Evolutionary conservation across 1,140 invertebrate species (phyloP), one percentile per base, ranked within the genome.

Genomic region (Arctopsyche grandis): DNA sequence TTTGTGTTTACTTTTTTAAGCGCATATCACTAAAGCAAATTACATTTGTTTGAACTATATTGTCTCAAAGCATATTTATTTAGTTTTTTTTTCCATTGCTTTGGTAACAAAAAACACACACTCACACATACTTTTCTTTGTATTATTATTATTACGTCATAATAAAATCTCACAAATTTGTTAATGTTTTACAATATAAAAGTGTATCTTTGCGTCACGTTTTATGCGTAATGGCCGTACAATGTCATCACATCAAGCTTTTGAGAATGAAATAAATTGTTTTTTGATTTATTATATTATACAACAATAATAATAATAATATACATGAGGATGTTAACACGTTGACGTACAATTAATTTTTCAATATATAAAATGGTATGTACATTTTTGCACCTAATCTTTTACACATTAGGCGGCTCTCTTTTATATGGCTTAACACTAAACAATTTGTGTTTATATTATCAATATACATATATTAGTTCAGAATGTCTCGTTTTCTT

Each of bases 31-130:
- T 26, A 66, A 66, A 66, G 63, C 63, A 66, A 38, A 66, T 66
- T 66, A 66, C 63, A 26, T 66, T 66, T 26, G 48, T 26, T 66
- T 66, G 63, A 66, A 66, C 63, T 66, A 66, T 66, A 29, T 38
- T 38, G 29, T 38, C 29, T 66, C 63, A 66, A 66, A 66, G 63
- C 63, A 29, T 26, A 9, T 24, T 19, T 66, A 66, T 38, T 38
- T 19, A 4, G 10, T 21, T 60, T 60, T 21, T 60, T 66, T 66
- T 66, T 66, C 21, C 9, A 66, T 26, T 66, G 63, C 63, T 66
- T 66, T 66, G 63, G 63, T 66, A 66, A 66, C 63, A 66, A 24
- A n/a, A n/a, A n/a, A n/a, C n/a, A 60, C 56, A 60, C 21, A 60
- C 56, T 19, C 21, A 38, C 29, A 38, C 29, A 38, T 38, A 52